Evolutionary conservation across 2,888 invertebrate species (phyloP).

Genomic region (Encarsia formosa): DNA sequence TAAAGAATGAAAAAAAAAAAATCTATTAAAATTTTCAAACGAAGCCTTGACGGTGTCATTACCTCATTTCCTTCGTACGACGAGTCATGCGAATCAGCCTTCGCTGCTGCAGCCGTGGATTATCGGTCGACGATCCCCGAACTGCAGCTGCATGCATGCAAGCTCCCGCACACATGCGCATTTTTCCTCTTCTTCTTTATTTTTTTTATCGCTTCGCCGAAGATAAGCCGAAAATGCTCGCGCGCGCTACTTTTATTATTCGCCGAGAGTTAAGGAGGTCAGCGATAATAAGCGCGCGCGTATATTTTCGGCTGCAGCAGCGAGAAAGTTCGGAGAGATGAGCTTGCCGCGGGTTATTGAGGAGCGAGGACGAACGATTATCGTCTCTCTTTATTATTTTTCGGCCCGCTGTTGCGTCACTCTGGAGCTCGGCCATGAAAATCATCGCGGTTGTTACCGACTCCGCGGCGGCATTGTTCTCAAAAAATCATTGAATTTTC

Average conservation of each 20-base stretch:
- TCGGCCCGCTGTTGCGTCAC: no score
- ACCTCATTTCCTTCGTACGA: conserved; percentile 17
- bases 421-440: no score
- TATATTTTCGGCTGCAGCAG: neutral
- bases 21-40: no score
- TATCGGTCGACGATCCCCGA: conserved; percentile 30
- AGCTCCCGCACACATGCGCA: neutral
- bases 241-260: neutral
- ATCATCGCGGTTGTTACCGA: neutral
- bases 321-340: neutral
- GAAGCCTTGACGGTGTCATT: conserved; percentile 8
- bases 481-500: no score
- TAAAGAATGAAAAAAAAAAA: no score
- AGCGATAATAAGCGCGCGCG: neutral
- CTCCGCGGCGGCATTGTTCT: neutral
- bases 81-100: conserved; percentile 19
- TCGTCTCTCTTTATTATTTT: no score
- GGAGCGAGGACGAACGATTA: no score
- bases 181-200: no score
- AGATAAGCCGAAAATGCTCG: conserved; percentile 14
- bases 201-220: no score
- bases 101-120: conserved; percentile 24
- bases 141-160: conserved; percentile 1
- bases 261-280: conserved; percentile 5
- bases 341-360: no score